Evolutionary conservation across 2,888 invertebrate genomes (phyloP), one percentile per base, ranked within the genome.

Genomic region (Suillia variegata): DNA sequence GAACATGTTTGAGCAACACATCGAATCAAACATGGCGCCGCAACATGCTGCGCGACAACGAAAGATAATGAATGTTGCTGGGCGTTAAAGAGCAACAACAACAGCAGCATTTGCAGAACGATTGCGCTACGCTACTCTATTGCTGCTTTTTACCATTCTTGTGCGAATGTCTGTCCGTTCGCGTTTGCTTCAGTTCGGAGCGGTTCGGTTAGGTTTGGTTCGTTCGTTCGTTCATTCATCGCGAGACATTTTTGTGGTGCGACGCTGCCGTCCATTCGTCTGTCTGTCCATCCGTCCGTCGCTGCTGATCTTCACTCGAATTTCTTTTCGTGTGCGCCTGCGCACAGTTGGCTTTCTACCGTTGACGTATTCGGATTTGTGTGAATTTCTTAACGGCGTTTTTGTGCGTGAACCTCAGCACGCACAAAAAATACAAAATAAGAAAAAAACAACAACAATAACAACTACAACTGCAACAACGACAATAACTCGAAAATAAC

Each of bases 261-360:
- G 22, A 34, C 50, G 22, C 34, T 31, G 38, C 59, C 52, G 48
- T 54, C 50, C 47, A 47, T 54, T 21, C 38, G 38, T 34, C 24
- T 45, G 53, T 53, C 49, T 21, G 26, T 54, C 50, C 20, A 42
- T 59, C 54, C 21, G 49, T 47, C 42, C 48, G 48, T 38, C 38
- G 38, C 34, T 61, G 52, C 50, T 54, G 56, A 20, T 20, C 45
- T 17, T 67, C 65, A 66, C 66, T 62, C 67, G 78, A 76, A 78
- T 80, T 80, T 78, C 76, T 75, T 80, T 79, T 77, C 70, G 70
- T 70, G 63, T 73, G 79, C 81, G 80, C 81, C 80, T 75, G 77
- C 78, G 79, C 81, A 80, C 81, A 81, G 82, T 82, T 79, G 78
- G 78, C 78, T 81, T 81, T 82, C 80, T 80, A 78, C 79, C 82